Evolutionary conservation across 2,888 invertebrate species (phyloP), one percentile per base, ranked within the genome.

Genomic region (Tribolium freemani): DNA sequence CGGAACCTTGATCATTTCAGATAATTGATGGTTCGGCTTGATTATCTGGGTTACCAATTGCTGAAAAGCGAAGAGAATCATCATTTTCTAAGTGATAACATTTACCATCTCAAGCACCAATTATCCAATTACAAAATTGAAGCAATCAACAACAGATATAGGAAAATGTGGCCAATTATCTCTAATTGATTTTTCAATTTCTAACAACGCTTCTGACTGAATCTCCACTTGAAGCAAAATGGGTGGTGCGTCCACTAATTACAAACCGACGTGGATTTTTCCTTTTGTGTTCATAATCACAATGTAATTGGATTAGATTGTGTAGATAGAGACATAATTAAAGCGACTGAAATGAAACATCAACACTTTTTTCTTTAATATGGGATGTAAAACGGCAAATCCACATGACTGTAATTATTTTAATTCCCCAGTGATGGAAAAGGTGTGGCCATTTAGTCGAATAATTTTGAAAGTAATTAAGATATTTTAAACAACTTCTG

Each of bases 101-200:
- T 51, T 20, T 51, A 3, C 16, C 20, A 51, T 51, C 20, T 51
- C 20, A 50, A 9, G 9, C 31, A 8, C 26, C 48, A 60, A 60
- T 60, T 60, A 51, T 63, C 63, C 51, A 63, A 50, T 63, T 63
- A 63, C 11, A 11, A 44, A 60, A 63, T 51, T 63, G 50, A 63
- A 50, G 16, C 63, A 63, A 50, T 51, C 50, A 60, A 26, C 48
- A 63, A 63, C 58, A 58, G 16, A 58, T 45, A 45, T 11, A 21
- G 13, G 13, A 26, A 48, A 60, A 44, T 11, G 8, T 13, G 16
- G 5, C 5, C 60, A 60, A 60, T 60, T 60, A 60, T 60, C 60
- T 9, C 11, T 26, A 60, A 60, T 60, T 60, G 16, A 20, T 31
- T 58, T 46, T 60, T 60, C 6, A 60, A 57, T 44, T 57, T 26